Evolutionary conservation across 2,888 invertebrate genomes (phyloP).

Genomic region (Elmis aenea): DNA sequence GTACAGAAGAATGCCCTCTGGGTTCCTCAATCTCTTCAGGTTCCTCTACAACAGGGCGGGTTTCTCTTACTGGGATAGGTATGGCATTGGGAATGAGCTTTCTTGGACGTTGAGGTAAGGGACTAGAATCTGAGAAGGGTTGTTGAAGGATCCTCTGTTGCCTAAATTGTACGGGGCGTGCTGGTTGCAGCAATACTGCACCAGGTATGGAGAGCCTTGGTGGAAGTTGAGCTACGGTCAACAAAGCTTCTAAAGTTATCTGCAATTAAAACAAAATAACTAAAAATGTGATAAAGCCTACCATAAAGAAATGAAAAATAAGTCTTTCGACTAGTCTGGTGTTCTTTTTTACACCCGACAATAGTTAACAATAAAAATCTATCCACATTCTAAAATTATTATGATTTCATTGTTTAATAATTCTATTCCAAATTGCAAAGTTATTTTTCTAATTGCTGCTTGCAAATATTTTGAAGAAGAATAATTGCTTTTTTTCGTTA

Average conservation of each 20-base stretch:
- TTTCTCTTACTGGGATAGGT: constrained; percentile 30
- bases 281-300: too few relatives aligned
- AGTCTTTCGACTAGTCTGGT: constrained; percentile 10
- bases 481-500: too few relatives aligned
- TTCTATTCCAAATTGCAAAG: too few relatives aligned
- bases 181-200: constrained; percentile 50
- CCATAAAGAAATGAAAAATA: constrained; percentile 3
- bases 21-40: constrained; percentile 56
- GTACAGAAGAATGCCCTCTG: constrained; percentile 25
- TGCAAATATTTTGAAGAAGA: too few relatives aligned
- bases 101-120: constrained; percentile 46
- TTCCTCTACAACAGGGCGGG: constrained; percentile 64
- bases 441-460: too few relatives aligned
- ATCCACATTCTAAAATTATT: too few relatives aligned
- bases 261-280: constrained; percentile 18
- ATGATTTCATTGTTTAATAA: too few relatives aligned
- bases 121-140: constrained; percentile 36
- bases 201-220: constrained; percentile 63
- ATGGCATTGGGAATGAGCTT: constrained; percentile 38
- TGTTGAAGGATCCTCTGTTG: constrained; percentile 27
- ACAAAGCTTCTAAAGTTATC: constrained; percentile 15
- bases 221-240: constrained; percentile 53
- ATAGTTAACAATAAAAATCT: too few relatives aligned
- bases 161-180: constrained; percentile 42
- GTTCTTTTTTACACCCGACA: too few relatives aligned